phyloP scores from a whole-genome alignment of 2,113 vertebrate genomes.

The Boulengeromyrus knoepffleri region DNA sequence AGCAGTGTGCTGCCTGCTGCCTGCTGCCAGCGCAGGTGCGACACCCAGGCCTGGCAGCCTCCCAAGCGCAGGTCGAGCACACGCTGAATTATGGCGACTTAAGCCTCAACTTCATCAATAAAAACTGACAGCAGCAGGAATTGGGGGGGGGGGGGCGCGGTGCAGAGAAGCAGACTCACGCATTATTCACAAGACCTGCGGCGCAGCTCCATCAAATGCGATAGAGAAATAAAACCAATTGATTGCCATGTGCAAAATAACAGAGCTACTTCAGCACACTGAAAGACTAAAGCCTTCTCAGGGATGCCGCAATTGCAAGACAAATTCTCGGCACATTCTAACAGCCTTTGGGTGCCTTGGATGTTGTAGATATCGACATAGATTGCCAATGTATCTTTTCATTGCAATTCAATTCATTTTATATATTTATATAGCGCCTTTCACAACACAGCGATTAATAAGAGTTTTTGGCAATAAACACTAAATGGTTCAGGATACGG shows the following conservation, averaged over 20 bases:
- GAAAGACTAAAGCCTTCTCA: not conserved
- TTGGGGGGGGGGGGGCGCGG: not conserved
- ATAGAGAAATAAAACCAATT: not conserved
- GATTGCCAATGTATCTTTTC: not conserved
- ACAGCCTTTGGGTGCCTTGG: not conserved
- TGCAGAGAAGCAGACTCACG: not conserved
- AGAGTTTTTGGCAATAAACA: not conserved
- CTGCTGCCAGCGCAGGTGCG: not conserved
- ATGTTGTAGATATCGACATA: not conserved
- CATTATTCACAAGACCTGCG: not conserved
- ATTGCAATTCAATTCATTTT: not conserved
- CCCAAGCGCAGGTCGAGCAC: conserved; percentile 18
- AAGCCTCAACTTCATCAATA: conserved; percentile 40
- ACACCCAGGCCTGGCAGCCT: not conserved
- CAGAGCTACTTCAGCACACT: not conserved
- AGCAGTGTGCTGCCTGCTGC: conserved; percentile 8
- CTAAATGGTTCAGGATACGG: not conserved
- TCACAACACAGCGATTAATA: not conserved
- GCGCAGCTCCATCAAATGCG: not conserved
- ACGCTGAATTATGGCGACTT: conserved; percentile 34
- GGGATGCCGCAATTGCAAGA: not conserved
- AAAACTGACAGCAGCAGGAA: conserved; percentile 25
- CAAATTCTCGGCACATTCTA: not conserved
- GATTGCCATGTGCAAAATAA: not conserved
- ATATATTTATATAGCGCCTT: not conserved